A percentile compares a stretch with the other conserved stretches of the same genome.
These are phyloP conservation scores for Apocrypta bakeri DNA, from an alignment of 1,140 invertebrate species.

Conservation along the genomic window DNA sequence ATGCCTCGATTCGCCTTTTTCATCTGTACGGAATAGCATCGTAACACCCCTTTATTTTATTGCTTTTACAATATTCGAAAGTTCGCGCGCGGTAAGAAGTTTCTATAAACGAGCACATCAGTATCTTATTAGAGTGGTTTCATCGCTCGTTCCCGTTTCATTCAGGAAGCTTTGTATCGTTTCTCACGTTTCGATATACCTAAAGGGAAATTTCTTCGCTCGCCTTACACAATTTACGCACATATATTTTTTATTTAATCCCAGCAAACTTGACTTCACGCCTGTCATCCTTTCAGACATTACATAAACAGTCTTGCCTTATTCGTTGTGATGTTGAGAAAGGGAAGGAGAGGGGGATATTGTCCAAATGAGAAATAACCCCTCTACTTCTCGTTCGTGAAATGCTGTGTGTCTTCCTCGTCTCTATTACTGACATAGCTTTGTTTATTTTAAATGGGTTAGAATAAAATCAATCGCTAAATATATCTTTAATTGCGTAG, in stretches of 20 bases:
- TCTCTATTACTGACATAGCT: too few species aligned
- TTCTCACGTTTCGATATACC: neutral
- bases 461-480: constrained; percentile 22
- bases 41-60: constrained; percentile 35
- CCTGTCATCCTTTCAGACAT: neutral
- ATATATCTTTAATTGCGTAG: constrained; percentile 20
- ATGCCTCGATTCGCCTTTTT: constrained; percentile 22
- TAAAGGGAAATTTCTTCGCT: neutral
- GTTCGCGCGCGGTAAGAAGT: neutral
- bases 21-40: neutral
- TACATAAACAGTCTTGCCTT: neutral
- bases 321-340: constrained; percentile 12
- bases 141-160: neutral
- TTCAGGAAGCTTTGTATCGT: neutral
- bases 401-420: neutral
- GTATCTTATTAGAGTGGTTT: neutral
- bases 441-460: neutral
- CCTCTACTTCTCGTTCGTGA: neutral
- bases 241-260: neutral
- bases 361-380: constrained; percentile 6
- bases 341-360: too few species aligned
- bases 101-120: neutral
- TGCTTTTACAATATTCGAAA: constrained; percentile 34
- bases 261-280: neutral
- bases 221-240: neutral